Conservation (phyloP, 2,113 vertebrate genomes). For the Osmerus mordax region DNA sequence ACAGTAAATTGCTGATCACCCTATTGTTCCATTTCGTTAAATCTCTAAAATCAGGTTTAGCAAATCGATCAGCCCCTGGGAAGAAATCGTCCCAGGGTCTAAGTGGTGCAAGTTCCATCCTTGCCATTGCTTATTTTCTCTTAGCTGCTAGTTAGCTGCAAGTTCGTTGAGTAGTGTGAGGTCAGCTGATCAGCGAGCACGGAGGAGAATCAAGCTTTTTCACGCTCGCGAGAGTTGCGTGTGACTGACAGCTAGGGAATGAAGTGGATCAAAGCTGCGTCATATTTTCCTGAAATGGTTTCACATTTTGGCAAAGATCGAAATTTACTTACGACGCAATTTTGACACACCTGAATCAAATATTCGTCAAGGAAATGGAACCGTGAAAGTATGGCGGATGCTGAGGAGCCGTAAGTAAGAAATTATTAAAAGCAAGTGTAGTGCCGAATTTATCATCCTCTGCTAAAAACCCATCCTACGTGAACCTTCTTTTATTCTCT, state of each 20-base stretch:
- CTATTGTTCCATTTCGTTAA: slow-evolving; percentile 93
- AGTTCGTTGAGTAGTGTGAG: slow-evolving; percentile 43
- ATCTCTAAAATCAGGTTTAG: slow-evolving; percentile 83
- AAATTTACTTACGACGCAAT: slow-evolving; percentile 31
- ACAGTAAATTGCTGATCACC: slow-evolving; percentile 92
- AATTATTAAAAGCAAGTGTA: slow-evolving; percentile 37
- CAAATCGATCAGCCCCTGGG: slow-evolving; percentile 82
- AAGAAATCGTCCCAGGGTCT: slow-evolving; percentile 90
- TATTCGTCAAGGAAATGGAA: slow-evolving; percentile 71
- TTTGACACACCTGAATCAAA: slow-evolving; percentile 41
- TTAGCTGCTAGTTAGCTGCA: background rate
- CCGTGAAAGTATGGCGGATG: slow-evolving; percentile 93
- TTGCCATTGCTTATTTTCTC: slow-evolving; percentile 50
- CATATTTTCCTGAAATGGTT: background rate
- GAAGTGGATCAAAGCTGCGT: background rate
- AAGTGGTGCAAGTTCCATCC: slow-evolving; percentile 86
- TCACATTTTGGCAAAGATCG: background rate
- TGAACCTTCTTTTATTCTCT: slow-evolving; percentile 82
- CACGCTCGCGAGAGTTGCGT: slow-evolving; percentile 29
- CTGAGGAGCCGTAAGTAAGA: slow-evolving; percentile 91
- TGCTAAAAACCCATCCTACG: slow-evolving; percentile 13
- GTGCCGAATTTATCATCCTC: background rate
- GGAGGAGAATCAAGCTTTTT: too few species aligned
- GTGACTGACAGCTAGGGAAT: too few species aligned
- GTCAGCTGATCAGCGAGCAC: slow-evolving; percentile 47